phyloP scores from a whole-genome alignment of 2,113 vertebrate species.

The Grammomys surdaster region DNA sequence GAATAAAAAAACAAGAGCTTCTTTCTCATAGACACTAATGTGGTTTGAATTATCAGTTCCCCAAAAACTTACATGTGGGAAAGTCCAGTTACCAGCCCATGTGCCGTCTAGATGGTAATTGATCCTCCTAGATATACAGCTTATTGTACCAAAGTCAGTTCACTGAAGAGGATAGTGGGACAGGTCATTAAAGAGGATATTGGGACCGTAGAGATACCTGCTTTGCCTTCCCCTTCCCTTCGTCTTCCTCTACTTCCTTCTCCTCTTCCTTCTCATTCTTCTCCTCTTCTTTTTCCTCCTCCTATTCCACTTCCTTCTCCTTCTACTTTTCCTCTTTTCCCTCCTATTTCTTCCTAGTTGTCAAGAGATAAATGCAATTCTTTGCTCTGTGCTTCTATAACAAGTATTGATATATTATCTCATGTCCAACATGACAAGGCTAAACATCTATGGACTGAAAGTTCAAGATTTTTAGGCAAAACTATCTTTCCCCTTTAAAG shows the following conservation, averaged over 20 bases:
- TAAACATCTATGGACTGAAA: background rate
- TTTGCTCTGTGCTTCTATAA: background rate
- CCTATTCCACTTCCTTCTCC: too few relatives aligned
- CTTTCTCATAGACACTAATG: background rate
- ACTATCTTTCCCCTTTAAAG: background rate
- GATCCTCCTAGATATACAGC: background rate
- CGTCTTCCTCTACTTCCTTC: background rate
- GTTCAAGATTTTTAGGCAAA: background rate
- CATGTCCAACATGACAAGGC: background rate
- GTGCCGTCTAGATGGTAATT: background rate
- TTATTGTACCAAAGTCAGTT: accelerated
- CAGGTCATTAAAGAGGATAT: background rate
- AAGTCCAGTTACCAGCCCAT: background rate
- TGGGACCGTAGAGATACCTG: background rate
- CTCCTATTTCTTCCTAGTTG: background rate
- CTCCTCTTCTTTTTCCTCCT: too few relatives aligned
- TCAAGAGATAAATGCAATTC: background rate
- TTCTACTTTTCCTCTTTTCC: background rate
- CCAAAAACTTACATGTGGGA: background rate
- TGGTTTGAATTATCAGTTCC: background rate
- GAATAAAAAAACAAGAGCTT: background rate
- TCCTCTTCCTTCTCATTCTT: background rate
- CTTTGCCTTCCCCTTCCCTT: background rate
- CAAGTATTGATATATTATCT: background rate
- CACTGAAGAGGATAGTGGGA: background rate